Conservation (phyloP, 2,113 vertebrate species). For the Scolopax mira region DNA sequence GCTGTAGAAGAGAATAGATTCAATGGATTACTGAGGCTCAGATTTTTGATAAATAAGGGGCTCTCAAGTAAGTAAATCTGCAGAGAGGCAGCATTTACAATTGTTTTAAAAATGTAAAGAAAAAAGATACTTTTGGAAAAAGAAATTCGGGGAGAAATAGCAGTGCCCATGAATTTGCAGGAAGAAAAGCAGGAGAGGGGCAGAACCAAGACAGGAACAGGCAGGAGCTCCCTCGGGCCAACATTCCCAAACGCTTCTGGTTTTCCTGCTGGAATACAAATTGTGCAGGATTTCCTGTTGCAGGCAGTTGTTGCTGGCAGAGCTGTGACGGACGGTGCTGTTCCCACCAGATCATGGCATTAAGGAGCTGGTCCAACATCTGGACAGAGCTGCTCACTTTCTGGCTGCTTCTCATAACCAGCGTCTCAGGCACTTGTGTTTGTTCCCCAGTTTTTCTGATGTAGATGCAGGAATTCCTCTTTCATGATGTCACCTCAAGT, state of each 20-base stretch:
- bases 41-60: background rate
- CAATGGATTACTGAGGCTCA: background rate
- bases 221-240: background rate
- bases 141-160: background rate
- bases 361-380: background rate
- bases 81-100: background rate
- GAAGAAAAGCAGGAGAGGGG: background rate
- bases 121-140: background rate
- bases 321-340: background rate
- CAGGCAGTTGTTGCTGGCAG: background rate
- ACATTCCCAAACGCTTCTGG: background rate
- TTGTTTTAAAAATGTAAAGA: background rate
- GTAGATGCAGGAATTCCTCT: background rate
- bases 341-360: rapidly evolving
- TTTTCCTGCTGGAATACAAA: background rate
- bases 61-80: background rate
- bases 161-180: background rate
- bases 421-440: background rate
- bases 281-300: background rate
- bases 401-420: background rate
- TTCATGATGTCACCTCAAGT: background rate
- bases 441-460: background rate
- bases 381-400: background rate
- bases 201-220: background rate
- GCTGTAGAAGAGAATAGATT: background rate